Conservation (phyloP, 2,888 invertebrate genomes). For the Oligia strigilis region DNA sequence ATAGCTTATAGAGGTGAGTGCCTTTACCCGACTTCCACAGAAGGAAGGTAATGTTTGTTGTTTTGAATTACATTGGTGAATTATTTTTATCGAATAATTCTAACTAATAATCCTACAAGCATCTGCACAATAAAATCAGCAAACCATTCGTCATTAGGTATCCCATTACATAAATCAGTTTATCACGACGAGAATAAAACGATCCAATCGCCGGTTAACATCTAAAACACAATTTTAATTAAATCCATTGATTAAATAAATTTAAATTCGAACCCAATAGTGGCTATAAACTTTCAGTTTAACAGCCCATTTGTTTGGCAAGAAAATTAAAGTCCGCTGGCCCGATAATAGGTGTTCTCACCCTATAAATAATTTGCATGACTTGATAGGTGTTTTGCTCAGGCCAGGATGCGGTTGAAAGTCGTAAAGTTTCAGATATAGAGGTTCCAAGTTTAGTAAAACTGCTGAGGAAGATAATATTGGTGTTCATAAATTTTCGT, state of each 20-base stretch:
- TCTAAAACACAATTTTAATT: constrained; percentile 41
- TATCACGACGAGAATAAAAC: constrained; percentile 13
- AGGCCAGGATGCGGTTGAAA: constrained; percentile 33
- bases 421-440: constrained; percentile 44
- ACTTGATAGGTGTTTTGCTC: constrained; percentile 44
- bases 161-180: constrained; percentile 7
- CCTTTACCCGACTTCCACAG: background rate
- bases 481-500: constrained; percentile 15
- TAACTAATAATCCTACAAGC: background rate
- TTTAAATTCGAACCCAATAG: constrained; percentile 57
- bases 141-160: background rate
- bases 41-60: background rate
- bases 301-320: constrained; percentile 55
- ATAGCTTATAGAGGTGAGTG: background rate
- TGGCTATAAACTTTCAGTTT: constrained; percentile 57
- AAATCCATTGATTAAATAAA: constrained; percentile 53
- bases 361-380: constrained; percentile 55
- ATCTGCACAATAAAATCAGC: background rate
- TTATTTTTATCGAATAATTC: background rate
- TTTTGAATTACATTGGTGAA: background rate
- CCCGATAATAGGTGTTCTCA: constrained; percentile 48
- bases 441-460: constrained; percentile 31
- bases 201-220: constrained; percentile 3
- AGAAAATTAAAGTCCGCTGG: constrained; percentile 51
- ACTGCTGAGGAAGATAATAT: constrained; percentile 36